Evolutionary conservation across 2,797 vertebrate species (phyloP), one percentile per base, ranked within the genome.

Genomic region (Carcharodon carcharias): DNA sequence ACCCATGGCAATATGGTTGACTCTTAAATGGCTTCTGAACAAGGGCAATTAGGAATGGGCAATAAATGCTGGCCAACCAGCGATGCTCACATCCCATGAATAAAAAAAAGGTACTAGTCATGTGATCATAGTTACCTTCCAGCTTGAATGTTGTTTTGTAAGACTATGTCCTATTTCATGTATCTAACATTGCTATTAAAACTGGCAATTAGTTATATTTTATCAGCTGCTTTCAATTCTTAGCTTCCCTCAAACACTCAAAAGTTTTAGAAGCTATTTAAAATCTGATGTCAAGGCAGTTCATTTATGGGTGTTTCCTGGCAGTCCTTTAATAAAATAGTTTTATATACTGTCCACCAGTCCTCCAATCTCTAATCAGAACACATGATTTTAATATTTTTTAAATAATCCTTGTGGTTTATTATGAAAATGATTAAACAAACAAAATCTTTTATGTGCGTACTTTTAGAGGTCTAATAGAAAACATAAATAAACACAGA

Each of bases 401-500:
- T 85, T 26, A 93, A 93, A 63, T 45, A 93, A 93, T 67, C 91
- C 67, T 96, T 97, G 97, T 97, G 97, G 96, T 87, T 89, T 96
- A 96, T 97, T 96, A 96, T 96, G 97, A 97, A 96, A 87, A 95
- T 96, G 91, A 96, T 96, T 88, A 96, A 97, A 96, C 96, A 96
- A 96, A 96, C 82, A 93, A 93, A 91, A 93, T 93, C 91, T 91
- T 67, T 97, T 97, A 97, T 97, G 97, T 97, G 97, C 97, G 97
- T 97, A 89, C n/a, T 9, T 96, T 97, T 97, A 97, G 96, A 97
- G 96, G 96, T 97, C 96, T 97, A 97, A 97, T 96, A 96, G 96
- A 97, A 97, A 97, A 97, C 96, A 97, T 97, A 97, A 97, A 96
- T 97, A 97, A 96, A 97, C 96, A 97, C 97, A 97, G 96, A 97